Conservation (phyloP, 53 echinoderm and acorn worm species). For the Apostichopus leukothele region DNA sequence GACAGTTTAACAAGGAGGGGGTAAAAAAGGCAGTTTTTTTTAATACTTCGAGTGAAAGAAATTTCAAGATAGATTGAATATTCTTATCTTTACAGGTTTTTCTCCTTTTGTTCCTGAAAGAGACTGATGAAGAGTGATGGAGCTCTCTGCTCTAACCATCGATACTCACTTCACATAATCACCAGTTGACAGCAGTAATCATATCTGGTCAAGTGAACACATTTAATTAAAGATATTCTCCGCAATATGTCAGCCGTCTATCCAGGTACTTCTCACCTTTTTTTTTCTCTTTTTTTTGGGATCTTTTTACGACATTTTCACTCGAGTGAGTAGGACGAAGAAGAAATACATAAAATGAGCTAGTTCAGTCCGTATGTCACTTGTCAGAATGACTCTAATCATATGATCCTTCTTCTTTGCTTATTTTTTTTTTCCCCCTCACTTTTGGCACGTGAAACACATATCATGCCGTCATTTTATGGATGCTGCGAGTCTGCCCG, state of each 20-base stretch:
- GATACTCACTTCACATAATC: too few species aligned
- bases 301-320: not conserved
- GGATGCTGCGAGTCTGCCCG: not conserved
- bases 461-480: too few species aligned
- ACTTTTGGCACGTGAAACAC: too few species aligned
- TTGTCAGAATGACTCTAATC: not conserved
- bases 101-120: too few species aligned
- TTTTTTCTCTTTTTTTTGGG: not conserved
- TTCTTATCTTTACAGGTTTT: too few species aligned
- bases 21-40: too few species aligned
- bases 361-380: not conserved
- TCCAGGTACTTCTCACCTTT: not conserved
- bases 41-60: too few species aligned
- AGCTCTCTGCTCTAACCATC: too few species aligned
- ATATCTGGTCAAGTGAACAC: not conserved
- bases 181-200: too few species aligned
- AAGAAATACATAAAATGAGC: not conserved
- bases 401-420: not conserved
- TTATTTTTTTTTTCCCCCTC: not conserved
- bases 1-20: too few species aligned
- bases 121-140: too few species aligned
- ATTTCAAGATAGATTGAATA: too few species aligned
- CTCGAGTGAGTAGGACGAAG: not conserved
- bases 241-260: not conserved
- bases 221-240: not conserved